These are phyloP conservation scores for Eutolmus rufibarbis DNA, from an alignment of 2,888 invertebrate species.

Conservation along the genomic window DNA sequence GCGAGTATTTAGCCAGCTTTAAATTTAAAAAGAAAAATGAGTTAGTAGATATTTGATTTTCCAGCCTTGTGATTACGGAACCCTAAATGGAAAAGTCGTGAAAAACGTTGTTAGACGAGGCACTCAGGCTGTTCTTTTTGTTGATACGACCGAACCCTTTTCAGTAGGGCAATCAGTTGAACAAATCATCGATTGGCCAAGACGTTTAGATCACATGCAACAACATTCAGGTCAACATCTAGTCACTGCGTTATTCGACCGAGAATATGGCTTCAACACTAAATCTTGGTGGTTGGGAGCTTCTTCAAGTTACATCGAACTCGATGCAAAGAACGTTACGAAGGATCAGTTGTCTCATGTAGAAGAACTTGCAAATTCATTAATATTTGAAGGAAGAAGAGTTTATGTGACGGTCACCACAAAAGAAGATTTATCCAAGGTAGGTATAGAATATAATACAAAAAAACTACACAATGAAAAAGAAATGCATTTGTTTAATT, in stretches of 20 bases:
- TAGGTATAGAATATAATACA: neutral
- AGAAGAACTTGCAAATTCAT: conserved; percentile 73
- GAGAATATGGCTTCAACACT: conserved; percentile 72
- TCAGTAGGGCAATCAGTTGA: conserved; percentile 69
- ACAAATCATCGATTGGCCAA: conserved; percentile 76
- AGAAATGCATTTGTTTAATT: too few relatives aligned
- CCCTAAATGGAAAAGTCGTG: conserved; percentile 72
- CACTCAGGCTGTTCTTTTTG: conserved; percentile 77
- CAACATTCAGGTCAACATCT: conserved; percentile 89
- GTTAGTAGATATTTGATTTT: neutral
- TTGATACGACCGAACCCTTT: conserved; percentile 66
- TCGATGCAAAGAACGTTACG: conserved; percentile 66
- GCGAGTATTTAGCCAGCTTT: too few relatives aligned
- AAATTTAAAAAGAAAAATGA: neutral
- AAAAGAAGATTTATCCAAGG: conserved; percentile 67
- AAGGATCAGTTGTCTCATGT: conserved; percentile 65
- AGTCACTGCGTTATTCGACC: conserved; percentile 78
- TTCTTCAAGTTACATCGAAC: conserved; percentile 76
- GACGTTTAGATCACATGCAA: conserved; percentile 89
- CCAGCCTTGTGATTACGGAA: conserved; percentile 81
- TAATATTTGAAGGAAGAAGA: conserved; percentile 68
- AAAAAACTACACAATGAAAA: neutral
- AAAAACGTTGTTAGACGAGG: conserved; percentile 74
- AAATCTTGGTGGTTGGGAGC: conserved; percentile 86
- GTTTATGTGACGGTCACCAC: conserved; percentile 71